phyloP scores from a whole-genome alignment of 2,797 vertebrate species.

The Mormyrops boulengeri region DNA sequence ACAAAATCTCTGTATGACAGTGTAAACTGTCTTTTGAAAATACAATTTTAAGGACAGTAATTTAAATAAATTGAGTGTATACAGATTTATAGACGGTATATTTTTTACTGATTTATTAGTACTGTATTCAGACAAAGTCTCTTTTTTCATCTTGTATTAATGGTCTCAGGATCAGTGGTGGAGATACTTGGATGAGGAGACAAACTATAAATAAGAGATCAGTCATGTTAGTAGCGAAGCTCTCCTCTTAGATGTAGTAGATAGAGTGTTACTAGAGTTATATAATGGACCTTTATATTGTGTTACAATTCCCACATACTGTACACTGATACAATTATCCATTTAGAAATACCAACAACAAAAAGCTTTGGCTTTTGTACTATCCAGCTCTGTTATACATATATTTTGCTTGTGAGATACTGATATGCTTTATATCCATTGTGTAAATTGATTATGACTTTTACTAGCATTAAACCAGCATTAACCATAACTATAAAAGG shows the following conservation, averaged over 20 bases:
- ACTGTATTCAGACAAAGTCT: background rate
- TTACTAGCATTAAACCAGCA: background rate
- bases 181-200: background rate
- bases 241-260: background rate
- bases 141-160: background rate
- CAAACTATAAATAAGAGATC: background rate
- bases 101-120: background rate
- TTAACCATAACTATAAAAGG: background rate
- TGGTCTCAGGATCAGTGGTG: background rate
- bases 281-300: background rate
- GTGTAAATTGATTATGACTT: background rate
- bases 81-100: background rate
- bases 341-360: background rate
- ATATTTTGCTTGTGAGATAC: background rate
- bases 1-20: background rate
- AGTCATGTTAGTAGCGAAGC: background rate
- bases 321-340: background rate
- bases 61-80: background rate
- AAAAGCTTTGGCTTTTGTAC: background rate
- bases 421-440: background rate
- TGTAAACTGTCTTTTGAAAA: background rate
- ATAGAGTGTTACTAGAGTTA: background rate
- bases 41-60: background rate
- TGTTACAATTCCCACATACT: background rate
- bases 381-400: background rate